A percentile compares a stretch with the other conserved stretches of the same genome.
Conservation (phyloP, 2,797 vertebrate genomes). For the Valencia hispanica region DNA sequence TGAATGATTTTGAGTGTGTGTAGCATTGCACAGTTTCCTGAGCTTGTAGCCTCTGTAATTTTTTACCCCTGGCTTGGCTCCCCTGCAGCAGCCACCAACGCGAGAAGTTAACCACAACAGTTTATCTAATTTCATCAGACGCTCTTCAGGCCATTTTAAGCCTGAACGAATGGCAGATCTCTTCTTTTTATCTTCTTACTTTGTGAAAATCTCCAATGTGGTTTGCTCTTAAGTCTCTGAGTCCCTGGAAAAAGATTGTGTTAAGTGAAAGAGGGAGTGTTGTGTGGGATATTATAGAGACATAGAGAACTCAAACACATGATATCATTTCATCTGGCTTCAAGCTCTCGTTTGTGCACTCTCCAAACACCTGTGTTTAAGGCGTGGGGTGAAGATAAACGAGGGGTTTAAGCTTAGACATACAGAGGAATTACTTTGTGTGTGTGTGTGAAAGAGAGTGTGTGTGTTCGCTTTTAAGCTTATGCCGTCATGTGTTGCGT, state of each 20-base stretch:
- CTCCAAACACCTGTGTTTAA: slow-evolving; percentile 79
- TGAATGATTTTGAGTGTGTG: slow-evolving; percentile 30
- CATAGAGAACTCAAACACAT: slow-evolving; percentile 32
- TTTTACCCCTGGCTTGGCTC: slow-evolving; percentile 28
- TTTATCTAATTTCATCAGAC: slow-evolving; percentile 79
- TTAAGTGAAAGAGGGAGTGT: slow-evolving; percentile 45
- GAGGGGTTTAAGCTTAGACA: slow-evolving; percentile 62
- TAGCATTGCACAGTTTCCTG: slow-evolving; percentile 29
- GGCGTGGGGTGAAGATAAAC: slow-evolving; percentile 69
- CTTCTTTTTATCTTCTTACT: slow-evolving; percentile 84
- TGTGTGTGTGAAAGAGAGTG: neutral
- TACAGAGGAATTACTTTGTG: slow-evolving; percentile 49
- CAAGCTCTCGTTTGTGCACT: slow-evolving; percentile 51
- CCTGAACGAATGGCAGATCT: slow-evolving; percentile 81
- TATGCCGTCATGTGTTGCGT: slow-evolving; percentile 19
- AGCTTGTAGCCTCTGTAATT: slow-evolving; percentile 5
- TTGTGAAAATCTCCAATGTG: slow-evolving; percentile 80
- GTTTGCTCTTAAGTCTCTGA: slow-evolving; percentile 48
- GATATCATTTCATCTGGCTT: slow-evolving; percentile 68
- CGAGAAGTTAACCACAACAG: slow-evolving; percentile 68
- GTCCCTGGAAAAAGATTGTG: slow-evolving; percentile 47
- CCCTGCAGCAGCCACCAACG: slow-evolving; percentile 44
- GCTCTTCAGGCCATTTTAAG: slow-evolving; percentile 81
- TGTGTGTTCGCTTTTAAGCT: slow-evolving; percentile 18
- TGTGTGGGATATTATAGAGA: slow-evolving; percentile 55